A percentile compares a stretch with the other conserved stretches of the same genome.
phyloP scores from a whole-genome alignment of 2,113 vertebrate species.

The Myodes glareolus region DNA sequence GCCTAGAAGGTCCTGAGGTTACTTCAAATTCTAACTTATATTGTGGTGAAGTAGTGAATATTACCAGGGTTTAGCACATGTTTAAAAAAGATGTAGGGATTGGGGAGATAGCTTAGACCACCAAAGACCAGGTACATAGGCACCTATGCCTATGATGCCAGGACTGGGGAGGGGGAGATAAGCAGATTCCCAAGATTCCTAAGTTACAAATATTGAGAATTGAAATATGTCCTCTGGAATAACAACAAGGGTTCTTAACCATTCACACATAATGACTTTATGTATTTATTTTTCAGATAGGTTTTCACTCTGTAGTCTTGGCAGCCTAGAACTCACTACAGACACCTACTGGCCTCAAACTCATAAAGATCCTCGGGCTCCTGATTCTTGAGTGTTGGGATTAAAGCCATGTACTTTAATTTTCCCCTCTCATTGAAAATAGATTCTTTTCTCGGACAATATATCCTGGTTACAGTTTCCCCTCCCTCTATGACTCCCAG shows the following conservation, averaged over 20 bases:
- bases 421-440: neutral
- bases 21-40: neutral
- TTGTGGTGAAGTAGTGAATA: neutral
- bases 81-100: neutral
- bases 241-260: neutral
- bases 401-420: neutral
- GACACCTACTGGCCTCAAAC: neutral
- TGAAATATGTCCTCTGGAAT: neutral
- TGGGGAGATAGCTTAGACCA: neutral
- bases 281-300: neutral
- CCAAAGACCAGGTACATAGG: neutral
- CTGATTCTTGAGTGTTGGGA: neutral
- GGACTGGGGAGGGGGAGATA: too few species aligned
- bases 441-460: neutral
- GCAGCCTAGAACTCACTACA: neutral
- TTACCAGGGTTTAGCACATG: neutral
- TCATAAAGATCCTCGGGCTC: neutral
- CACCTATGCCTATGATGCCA: neutral
- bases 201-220: neutral
- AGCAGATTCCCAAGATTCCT: too few species aligned
- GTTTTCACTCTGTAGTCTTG: neutral
- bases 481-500: too few species aligned
- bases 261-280: neutral
- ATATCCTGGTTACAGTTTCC: neutral
- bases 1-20: rapidly evolving